A percentile compares a stretch with the other conserved stretches of the same genome.
These are phyloP conservation scores for Dysmachus trigonus DNA, from an alignment of 2,888 invertebrate species.

Conservation along the genomic window DNA sequence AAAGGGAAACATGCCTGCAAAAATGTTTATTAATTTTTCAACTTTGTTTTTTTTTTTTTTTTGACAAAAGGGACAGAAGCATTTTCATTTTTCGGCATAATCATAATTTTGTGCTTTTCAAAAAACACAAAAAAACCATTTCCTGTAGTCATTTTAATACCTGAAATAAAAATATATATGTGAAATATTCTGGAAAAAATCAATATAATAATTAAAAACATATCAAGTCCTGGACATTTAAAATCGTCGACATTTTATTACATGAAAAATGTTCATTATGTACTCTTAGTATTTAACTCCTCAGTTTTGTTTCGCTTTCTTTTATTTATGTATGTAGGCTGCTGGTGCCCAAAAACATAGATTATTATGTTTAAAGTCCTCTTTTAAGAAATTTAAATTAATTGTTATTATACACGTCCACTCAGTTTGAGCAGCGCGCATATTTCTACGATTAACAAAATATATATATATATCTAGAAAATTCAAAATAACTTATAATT, in stretches of 20 bases:
- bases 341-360: background rate
- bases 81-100: background rate
- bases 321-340: background rate
- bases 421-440: background rate
- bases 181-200: background rate
- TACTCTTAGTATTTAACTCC: background rate
- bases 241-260: background rate
- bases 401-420: background rate
- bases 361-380: background rate
- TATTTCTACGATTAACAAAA: background rate
- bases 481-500: background rate
- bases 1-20: background rate
- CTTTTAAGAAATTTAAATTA: background rate
- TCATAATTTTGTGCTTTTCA: background rate
- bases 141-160: background rate
- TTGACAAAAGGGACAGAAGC: background rate
- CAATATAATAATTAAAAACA: background rate
- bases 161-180: background rate
- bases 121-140: background rate
- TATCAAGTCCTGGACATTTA: background rate
- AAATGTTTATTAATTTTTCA: background rate
- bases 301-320: background rate
- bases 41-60: background rate
- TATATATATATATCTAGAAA: background rate
- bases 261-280: background rate